These are phyloP conservation scores for Zosterops lateralis DNA, from an alignment of 2,113 vertebrate species.

Conservation along the genomic window DNA sequence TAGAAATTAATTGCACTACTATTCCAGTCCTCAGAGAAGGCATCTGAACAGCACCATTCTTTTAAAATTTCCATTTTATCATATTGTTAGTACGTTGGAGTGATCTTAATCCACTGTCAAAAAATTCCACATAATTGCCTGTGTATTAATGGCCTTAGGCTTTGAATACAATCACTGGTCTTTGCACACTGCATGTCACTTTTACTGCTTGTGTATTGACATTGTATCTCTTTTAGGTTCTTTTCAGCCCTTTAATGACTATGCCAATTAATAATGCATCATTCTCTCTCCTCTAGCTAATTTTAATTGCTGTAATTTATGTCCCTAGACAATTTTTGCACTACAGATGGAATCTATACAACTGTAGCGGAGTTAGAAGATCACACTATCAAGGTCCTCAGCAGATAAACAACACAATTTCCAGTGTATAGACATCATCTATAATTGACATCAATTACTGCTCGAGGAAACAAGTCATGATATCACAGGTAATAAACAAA, in stretches of 20 bases:
- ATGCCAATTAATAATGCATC: constrained; percentile 75
- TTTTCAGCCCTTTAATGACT: constrained; percentile 77
- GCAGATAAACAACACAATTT: constrained; percentile 45
- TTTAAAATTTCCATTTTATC: background rate
- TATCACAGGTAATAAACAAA: constrained; percentile 10
- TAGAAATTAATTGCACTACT: background rate
- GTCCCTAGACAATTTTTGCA: constrained; percentile 60
- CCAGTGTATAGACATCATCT: constrained; percentile 31
- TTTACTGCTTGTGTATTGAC: constrained; percentile 73
- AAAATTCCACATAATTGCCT: constrained; percentile 60
- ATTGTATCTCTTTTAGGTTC: constrained; percentile 69
- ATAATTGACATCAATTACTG: constrained; percentile 7
- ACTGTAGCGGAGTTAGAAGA: background rate
- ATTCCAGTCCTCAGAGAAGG: background rate
- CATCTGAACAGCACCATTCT: background rate
- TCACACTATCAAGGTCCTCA: constrained; percentile 54
- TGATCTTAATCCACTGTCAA: background rate
- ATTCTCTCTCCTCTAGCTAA: constrained; percentile 63
- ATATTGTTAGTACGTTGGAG: background rate
- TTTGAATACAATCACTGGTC: constrained; percentile 32
- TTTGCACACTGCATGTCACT: constrained; percentile 35
- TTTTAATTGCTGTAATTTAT: constrained; percentile 74
- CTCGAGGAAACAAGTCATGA: constrained; percentile 27
- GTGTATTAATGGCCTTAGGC: constrained; percentile 60
- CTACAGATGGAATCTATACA: constrained; percentile 58